Evolutionary conservation across 2,888 invertebrate species (phyloP), one percentile per base, ranked within the genome.

Genomic region (Hydrotaea diabolus): DNA sequence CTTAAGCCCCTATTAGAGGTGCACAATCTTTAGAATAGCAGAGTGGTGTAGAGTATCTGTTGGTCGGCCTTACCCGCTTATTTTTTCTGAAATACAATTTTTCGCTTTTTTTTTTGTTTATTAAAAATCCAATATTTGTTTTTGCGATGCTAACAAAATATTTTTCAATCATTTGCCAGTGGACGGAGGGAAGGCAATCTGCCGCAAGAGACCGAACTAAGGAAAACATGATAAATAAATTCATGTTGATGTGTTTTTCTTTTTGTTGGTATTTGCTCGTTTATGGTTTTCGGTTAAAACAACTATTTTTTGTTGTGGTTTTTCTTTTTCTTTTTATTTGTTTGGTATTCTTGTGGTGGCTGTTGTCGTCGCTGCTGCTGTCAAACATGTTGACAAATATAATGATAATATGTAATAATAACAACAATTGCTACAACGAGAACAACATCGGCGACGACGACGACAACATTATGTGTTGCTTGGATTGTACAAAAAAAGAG

Each of bases 311-410:
- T 21, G 7, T 59, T 57, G 8, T 39, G 31, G 2, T 31, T n/a
- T n/a, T n/a, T n/a, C n/a, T n/a, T n/a, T 36, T 36, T 36, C 55
- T 21, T 3, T n/a, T n/a, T n/a, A n/a, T n/a, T n/a, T n/a, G n/a
- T n/a, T n/a, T n/a, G 4, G 39, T 31, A 31, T 31, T 31, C 31
- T 31, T 8, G n/a, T 2, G 8, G 15, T 43, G 19, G 36, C n/a
- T 31, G 62, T 31, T 4, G 31, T 7, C 2, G 31, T 31, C 31
- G 26, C 31, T 39, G 15, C 26, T 39, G 19, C 66, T 66, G 39
- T 66, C 66, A 66, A 43, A 66, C 66, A 43, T 66, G 55, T 64
- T 76, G 79, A 64, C 64, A 73, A 80, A 79, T 73, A 13, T 43
- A 43, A 66, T 66, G 39, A 66, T 66, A 39, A 66, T 66, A 31